A percentile compares a stretch with the other conserved stretches of the same genome.
Conservation (phyloP, 2,113 vertebrate genomes). For the Triplophysa tibetana region DNA sequence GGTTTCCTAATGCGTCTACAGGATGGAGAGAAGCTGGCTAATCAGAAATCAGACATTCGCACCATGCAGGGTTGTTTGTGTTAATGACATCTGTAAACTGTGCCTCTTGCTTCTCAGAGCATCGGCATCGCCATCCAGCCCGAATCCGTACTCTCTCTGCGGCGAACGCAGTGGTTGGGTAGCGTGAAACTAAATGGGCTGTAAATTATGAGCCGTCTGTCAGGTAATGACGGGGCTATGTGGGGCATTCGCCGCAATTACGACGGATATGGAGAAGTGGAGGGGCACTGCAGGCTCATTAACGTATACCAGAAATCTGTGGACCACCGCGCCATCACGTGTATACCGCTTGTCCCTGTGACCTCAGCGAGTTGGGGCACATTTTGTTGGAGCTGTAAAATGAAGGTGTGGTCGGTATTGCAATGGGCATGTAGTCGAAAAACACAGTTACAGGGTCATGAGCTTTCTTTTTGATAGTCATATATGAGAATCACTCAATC, state of each 20-base stretch:
- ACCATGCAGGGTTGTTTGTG: constrained; percentile 68
- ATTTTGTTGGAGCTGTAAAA: not conserved
- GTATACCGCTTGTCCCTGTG: not conserved
- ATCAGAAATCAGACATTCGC: constrained; percentile 71
- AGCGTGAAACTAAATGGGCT: constrained; percentile 39
- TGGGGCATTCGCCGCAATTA: constrained; percentile 26
- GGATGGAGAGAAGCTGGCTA: constrained; percentile 60
- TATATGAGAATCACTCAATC: too few relatives aligned
- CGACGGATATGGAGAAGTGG: constrained; percentile 14
- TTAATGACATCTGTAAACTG: constrained; percentile 66
- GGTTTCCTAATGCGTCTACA: constrained; percentile 69
- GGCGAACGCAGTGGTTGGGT: constrained; percentile 48
- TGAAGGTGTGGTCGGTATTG: not conserved
- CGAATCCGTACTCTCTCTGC: constrained; percentile 30
- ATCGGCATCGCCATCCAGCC: constrained; percentile 51
- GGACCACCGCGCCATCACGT: not conserved
- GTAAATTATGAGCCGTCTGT: constrained; percentile 54
- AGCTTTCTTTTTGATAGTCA: too few relatives aligned
- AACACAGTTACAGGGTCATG: too few relatives aligned
- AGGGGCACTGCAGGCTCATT: constrained; percentile 1
- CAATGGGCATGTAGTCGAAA: too few relatives aligned
- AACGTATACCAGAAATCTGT: not conserved
- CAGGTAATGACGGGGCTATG: constrained; percentile 63
- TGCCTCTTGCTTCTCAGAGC: constrained; percentile 22
- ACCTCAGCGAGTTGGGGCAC: not conserved